Percentiles rank a stretch among this genome's conserved stretches.
Evolutionary conservation across 2,888 invertebrate species (phyloP).

Genomic region (Mesochorus sp.): DNA sequence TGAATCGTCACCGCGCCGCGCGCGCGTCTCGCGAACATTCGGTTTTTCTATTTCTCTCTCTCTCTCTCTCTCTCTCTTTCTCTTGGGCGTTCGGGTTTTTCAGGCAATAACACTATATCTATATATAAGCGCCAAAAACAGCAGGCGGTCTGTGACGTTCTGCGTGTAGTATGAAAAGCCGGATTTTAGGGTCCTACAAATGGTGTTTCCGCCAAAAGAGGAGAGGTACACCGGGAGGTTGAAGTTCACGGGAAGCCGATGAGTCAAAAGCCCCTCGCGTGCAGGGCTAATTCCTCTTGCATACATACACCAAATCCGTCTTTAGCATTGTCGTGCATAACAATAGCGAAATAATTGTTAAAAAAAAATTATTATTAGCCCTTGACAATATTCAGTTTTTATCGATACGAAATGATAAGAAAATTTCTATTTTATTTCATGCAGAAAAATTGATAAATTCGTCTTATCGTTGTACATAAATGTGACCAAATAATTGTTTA

Average conservation of each 20-base stretch:
- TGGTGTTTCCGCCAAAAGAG: not conserved
- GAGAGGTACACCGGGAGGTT: conserved; percentile 17
- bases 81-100: conserved; percentile 52
- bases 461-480: too few species aligned
- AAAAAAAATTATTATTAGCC: too few species aligned
- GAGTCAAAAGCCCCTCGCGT: conserved; percentile 53
- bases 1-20: conserved; percentile 8
- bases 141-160: conserved; percentile 54
- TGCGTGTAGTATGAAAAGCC: conserved; percentile 33
- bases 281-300: conserved; percentile 49
- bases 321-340: not conserved
- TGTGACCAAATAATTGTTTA: too few species aligned
- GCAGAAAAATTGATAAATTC: too few species aligned
- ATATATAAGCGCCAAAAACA: conserved; percentile 14
- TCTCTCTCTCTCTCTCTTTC: conserved; percentile 1
- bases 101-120: not conserved
- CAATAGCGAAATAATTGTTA: not conserved
- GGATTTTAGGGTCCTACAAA: conserved; percentile 30
- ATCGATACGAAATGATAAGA: too few species aligned
- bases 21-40: conserved; percentile 38
- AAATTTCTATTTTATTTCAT: too few species aligned
- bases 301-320: not conserved
- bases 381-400: too few species aligned
- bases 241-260: conserved; percentile 46
- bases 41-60: not conserved